phyloP scores from a whole-genome alignment of 2,888 invertebrate genomes.

The Ferdinandea cuprea region DNA sequence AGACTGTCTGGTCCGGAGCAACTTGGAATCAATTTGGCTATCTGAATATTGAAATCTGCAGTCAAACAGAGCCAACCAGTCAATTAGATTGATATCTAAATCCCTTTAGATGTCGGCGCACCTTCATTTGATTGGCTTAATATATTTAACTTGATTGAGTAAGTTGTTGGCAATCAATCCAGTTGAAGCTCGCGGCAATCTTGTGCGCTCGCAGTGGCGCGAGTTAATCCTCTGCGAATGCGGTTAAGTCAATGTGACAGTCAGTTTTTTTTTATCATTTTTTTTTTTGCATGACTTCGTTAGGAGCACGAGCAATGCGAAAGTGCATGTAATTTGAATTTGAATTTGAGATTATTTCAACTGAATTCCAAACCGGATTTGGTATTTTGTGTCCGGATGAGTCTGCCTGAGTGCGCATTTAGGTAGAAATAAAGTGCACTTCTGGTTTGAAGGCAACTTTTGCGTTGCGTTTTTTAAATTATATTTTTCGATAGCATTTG shows the following conservation, averaged over 20 bases:
- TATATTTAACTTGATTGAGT: constrained; percentile 31
- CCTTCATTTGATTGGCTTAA: constrained; percentile 56
- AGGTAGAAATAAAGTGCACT: background rate
- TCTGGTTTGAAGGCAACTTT: no score
- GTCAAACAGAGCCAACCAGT: constrained; percentile 24
- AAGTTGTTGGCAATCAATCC: constrained; percentile 53
- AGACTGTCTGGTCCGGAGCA: constrained; percentile 29
- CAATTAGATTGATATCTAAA: constrained; percentile 66
- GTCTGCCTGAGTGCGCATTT: background rate
- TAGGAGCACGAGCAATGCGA: constrained; percentile 5
- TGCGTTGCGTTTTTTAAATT: background rate
- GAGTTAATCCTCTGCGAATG: constrained; percentile 35
- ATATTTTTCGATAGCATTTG: no score
- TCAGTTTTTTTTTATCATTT: constrained; percentile 14
- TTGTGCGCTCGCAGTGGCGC: constrained; percentile 39
- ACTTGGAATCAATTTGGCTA: constrained; percentile 65
- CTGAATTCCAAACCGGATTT: background rate
- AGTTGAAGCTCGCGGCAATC: constrained; percentile 13
- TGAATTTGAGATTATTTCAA: constrained; percentile 4
- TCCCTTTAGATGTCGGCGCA: constrained; percentile 63
- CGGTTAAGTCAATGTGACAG: constrained; percentile 20
- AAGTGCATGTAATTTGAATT: constrained; percentile 7
- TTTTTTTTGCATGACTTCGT: background rate
- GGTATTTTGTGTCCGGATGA: background rate
- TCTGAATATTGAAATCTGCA: constrained; percentile 50